These are phyloP conservation scores for Raillietiella orientalis DNA, from an alignment of 2,888 invertebrate species.

Conservation along the genomic window DNA sequence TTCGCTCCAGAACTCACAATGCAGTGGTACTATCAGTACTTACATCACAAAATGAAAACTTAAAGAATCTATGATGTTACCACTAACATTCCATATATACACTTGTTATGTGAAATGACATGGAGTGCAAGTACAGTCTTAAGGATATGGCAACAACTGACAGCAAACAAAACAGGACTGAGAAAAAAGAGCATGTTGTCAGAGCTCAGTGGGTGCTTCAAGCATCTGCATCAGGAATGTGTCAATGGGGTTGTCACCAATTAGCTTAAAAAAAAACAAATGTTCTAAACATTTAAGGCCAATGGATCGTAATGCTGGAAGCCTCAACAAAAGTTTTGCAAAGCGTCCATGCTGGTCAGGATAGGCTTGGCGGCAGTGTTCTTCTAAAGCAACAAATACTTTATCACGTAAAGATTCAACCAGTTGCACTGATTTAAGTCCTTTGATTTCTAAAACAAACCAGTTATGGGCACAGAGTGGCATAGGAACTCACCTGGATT, in stretches of 20 bases:
- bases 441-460: slow-evolving; percentile 37
- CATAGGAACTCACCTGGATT: slow-evolving; percentile 44
- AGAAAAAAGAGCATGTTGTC: no score
- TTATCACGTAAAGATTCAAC: slow-evolving; percentile 70
- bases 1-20: no score
- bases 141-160: no score
- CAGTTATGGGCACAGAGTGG: not conserved
- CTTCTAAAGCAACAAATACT: slow-evolving; percentile 74
- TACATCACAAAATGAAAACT: no score
- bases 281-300: slow-evolving; percentile 80
- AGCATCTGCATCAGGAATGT: slow-evolving; percentile 50
- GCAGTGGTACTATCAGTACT: no score
- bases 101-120: no score
- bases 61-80: no score
- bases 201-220: slow-evolving; percentile 11
- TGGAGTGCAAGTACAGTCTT: no score
- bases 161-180: no score
- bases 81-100: no score
- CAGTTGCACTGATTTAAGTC: slow-evolving; percentile 42
- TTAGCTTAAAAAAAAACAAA: slow-evolving; percentile 69
- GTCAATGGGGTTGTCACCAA: slow-evolving; percentile 55
- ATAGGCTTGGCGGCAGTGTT: slow-evolving; percentile 60
- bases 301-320: slow-evolving; percentile 64
- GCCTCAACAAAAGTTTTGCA: slow-evolving; percentile 59
- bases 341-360: slow-evolving; percentile 77